Conservation (phyloP, 2,113 vertebrate genomes). For the Mirza zaza region DNA sequence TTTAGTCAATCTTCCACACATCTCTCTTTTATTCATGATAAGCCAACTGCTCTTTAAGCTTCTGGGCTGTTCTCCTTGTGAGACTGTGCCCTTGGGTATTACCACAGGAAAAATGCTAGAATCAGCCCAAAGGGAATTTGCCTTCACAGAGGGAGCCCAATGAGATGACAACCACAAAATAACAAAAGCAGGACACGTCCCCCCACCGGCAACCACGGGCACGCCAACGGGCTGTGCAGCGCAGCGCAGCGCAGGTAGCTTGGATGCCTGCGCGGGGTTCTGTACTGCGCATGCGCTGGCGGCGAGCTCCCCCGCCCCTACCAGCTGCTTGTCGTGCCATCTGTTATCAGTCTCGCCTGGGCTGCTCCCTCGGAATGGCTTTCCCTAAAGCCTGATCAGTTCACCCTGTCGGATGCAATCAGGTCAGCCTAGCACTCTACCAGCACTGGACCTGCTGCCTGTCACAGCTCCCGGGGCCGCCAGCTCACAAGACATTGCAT, state of each 20-base stretch:
- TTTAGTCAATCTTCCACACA: background rate
- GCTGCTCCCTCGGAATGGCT: slow-evolving; percentile 83
- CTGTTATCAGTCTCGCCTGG: slow-evolving; percentile 81
- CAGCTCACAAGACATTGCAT: slow-evolving; percentile 69
- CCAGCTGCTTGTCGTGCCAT: slow-evolving; percentile 85
- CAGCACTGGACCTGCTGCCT: slow-evolving; percentile 77
- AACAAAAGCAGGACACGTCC: background rate
- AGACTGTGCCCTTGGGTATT: slow-evolving; percentile 2
- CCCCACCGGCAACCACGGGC: background rate
- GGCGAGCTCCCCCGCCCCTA: slow-evolving; percentile 49
- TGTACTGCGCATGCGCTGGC: background rate
- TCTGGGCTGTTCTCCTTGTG: background rate
- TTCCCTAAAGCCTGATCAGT: slow-evolving; percentile 81
- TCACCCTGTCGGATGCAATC: slow-evolving; percentile 84
- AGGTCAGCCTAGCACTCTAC: slow-evolving; percentile 83
- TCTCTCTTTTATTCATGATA: slow-evolving; percentile 27
- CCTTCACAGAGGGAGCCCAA: background rate
- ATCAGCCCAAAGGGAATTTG: background rate
- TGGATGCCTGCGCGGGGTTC: background rate
- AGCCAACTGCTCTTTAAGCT: slow-evolving; percentile 22
- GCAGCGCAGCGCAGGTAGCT: background rate
- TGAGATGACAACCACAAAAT: background rate
- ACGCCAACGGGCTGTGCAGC: no score
- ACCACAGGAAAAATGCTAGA: slow-evolving; percentile 52
- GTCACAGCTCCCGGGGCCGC: slow-evolving; percentile 71